These are phyloP conservation scores for Drepana arcuata DNA, from an alignment of 1,140 invertebrate genomes.

Conservation along the genomic window DNA sequence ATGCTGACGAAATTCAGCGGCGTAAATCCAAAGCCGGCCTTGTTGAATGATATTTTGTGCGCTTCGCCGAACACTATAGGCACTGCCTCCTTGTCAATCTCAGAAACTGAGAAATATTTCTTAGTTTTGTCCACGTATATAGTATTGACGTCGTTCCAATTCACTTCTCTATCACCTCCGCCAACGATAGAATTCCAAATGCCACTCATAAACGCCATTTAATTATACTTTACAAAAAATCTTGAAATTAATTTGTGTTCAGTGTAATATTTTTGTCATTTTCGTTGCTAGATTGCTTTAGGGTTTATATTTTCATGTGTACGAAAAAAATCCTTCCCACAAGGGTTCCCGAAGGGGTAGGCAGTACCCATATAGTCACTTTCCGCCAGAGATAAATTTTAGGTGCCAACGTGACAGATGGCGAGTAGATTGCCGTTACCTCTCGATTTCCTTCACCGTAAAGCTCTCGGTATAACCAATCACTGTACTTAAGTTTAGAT, in stretches of 20 bases:
- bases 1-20: constrained; percentile 75
- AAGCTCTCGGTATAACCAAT: no score
- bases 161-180: constrained; percentile 41
- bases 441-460: no score
- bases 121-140: constrained; percentile 75
- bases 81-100: constrained; percentile 74
- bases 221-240: constrained; percentile 23
- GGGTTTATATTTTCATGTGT: constrained; percentile 1
- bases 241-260: constrained; percentile 26
- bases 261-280: constrained; percentile 13
- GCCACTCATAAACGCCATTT: constrained; percentile 64
- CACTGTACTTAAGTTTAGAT: no score
- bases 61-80: constrained; percentile 74
- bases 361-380: no score
- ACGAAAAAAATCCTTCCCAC: background rate
- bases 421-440: no score
- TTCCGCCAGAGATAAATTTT: no score
- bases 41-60: constrained; percentile 62
- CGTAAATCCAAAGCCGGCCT: constrained; percentile 65
- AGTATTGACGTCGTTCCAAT: constrained; percentile 60
- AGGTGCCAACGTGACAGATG: no score
- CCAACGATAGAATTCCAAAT: constrained; percentile 64
- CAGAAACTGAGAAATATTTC: constrained; percentile 78
- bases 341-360: no score
- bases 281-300: constrained; percentile 4